Conservation (phyloP, 2,113 vertebrate genomes). For the Uropsilus gracilis region DNA sequence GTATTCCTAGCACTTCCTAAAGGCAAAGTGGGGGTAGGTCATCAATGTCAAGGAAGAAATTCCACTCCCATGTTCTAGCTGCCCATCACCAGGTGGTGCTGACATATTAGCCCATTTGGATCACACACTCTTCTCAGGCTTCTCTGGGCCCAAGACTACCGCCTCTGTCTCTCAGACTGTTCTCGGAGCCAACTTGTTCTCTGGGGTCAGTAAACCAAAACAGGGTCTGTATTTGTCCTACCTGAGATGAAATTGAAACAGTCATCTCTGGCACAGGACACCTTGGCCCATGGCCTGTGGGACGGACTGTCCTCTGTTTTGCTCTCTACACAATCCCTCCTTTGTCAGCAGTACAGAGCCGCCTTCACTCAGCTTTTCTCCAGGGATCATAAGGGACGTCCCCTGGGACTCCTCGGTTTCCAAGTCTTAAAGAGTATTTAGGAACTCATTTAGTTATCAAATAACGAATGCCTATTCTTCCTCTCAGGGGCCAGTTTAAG, state of each 20-base stretch:
- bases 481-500: background rate
- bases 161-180: background rate
- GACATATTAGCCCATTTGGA: background rate
- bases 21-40: background rate
- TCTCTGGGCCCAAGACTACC: background rate
- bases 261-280: background rate
- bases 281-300: background rate
- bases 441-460: background rate
- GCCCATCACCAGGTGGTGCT: background rate
- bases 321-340: background rate
- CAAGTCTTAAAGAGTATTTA: background rate
- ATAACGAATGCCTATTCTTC: background rate
- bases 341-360: constrained; percentile 5
- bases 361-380: background rate
- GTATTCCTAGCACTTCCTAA: background rate
- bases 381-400: background rate
- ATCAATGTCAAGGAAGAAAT: background rate
- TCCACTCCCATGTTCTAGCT: no score
- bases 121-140: background rate
- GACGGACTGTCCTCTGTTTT: background rate
- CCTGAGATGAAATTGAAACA: background rate
- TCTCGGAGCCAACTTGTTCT: background rate
- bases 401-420: background rate
- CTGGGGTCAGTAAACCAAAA: background rate
- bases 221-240: background rate